These are phyloP conservation scores for Drosophila nigromelanica DNA, from an alignment of 1,140 invertebrate genomes.

Conservation along the genomic window DNA sequence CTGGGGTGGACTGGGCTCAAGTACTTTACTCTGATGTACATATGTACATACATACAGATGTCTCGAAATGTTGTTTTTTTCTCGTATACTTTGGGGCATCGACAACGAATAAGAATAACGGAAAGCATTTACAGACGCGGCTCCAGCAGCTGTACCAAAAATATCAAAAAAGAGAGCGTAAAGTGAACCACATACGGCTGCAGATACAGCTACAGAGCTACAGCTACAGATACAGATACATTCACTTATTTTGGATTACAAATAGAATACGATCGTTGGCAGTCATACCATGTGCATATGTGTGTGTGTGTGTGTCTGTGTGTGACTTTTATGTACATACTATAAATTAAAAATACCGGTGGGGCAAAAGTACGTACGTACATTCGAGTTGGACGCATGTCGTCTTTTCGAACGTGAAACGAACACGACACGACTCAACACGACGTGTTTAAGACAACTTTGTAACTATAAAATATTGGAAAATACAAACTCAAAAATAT, in stretches of 20 bases:
- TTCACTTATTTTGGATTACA: slow-evolving; percentile 80
- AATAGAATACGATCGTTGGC: slow-evolving; percentile 79
- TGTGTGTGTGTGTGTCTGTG: slow-evolving; percentile 1
- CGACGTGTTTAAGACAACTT: too few relatives aligned
- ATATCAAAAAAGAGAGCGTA: slow-evolving; percentile 51
- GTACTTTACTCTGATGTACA: too few relatives aligned
- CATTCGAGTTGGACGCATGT: too few relatives aligned
- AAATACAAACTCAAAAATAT: too few relatives aligned
- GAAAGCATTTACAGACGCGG: slow-evolving; percentile 49
- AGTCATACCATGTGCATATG: slow-evolving; percentile 27
- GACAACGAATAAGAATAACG: slow-evolving; percentile 31
- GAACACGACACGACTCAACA: too few relatives aligned
- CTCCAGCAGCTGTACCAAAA: slow-evolving; percentile 57
- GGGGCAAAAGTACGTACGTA: slow-evolving; percentile 46
- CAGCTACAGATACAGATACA: slow-evolving; percentile 42
- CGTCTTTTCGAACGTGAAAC: too few relatives aligned
- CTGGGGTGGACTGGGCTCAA: background rate
- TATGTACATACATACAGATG: too few relatives aligned
- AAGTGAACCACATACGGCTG: slow-evolving; percentile 64
- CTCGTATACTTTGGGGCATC: slow-evolving; percentile 9
- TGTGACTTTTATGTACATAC: slow-evolving; percentile 29
- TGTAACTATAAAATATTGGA: too few relatives aligned
- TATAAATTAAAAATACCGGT: slow-evolving; percentile 75
- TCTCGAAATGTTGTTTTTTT: background rate
- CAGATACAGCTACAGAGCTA: slow-evolving; percentile 40